Conservation (phyloP, 2,113 vertebrate genomes). For the Cinclus cinclus region DNA sequence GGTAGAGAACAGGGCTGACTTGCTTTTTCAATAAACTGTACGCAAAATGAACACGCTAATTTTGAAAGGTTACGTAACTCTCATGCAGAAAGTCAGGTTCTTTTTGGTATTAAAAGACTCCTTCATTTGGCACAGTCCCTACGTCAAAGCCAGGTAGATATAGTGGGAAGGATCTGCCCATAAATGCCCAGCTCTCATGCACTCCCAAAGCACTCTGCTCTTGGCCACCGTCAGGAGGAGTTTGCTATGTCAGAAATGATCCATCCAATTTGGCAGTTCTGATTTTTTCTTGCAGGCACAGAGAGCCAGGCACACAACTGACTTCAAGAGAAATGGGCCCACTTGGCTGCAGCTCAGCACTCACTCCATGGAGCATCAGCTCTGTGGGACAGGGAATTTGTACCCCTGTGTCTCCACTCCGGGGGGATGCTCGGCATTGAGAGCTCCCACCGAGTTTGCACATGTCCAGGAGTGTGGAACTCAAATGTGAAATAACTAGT, state of each 20-base stretch:
- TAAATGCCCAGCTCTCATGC: neutral
- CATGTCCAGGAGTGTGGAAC: neutral
- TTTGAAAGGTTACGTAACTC: conserved; percentile 4
- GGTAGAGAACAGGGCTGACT: neutral
- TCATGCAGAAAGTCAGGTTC: neutral
- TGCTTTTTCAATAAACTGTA: neutral
- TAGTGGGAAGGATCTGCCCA: neutral
- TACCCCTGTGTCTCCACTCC: neutral
- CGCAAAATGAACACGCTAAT: neutral
- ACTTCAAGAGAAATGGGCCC: neutral
- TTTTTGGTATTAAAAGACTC: neutral
- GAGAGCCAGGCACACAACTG: neutral
- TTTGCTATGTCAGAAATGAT: neutral
- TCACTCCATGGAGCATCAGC: neutral
- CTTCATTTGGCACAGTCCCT: neutral
- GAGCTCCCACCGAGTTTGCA: neutral
- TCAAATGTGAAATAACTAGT: neutral
- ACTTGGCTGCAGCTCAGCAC: neutral
- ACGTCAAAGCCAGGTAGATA: neutral
- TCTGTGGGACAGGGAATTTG: neutral
- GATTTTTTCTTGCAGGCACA: neutral
- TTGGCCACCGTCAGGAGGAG: neutral
- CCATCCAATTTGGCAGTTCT: neutral
- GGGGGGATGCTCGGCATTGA: neutral
- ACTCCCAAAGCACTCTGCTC: neutral